Percentiles rank a stretch among this genome's conserved stretches.
phyloP scores from a whole-genome alignment of 2,113 vertebrate species.

The Clinocottus analis region DNA sequence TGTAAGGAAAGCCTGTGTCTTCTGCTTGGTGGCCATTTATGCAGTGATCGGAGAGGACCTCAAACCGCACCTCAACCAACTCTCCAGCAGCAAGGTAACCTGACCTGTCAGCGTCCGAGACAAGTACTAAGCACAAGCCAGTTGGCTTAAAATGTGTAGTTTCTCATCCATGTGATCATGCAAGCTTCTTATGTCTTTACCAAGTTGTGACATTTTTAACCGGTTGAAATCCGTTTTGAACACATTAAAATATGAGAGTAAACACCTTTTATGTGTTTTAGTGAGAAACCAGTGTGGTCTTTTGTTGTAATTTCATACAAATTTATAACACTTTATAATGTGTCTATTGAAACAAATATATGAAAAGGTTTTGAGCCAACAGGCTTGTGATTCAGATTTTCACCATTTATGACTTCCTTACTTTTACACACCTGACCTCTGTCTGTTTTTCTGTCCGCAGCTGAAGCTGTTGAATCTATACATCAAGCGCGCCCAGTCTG shows the following conservation, averaged over 20 bases:
- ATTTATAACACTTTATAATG: neutral
- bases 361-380: neutral
- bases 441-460: constrained; percentile 75
- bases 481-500: constrained; percentile 97
- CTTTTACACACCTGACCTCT: neutral
- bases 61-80: constrained; percentile 95
- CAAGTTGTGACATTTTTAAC: neutral
- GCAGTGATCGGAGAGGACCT: constrained; percentile 96
- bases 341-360: neutral
- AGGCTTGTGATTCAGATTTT: neutral
- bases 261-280: neutral
- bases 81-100: constrained; percentile 95
- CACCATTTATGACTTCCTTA: neutral
- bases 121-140: neutral
- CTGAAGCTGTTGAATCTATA: constrained; percentile 98
- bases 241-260: neutral
- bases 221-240: neutral
- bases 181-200: neutral
- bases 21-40: constrained; percentile 96
- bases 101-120: neutral
- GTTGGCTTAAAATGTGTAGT: neutral
- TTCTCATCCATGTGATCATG: neutral
- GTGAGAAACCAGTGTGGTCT: neutral
- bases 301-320: neutral
- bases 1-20: constrained; percentile 96